These are phyloP conservation scores for Xylocampa areola DNA, from an alignment of 2,888 invertebrate species.

Conservation along the genomic window DNA sequence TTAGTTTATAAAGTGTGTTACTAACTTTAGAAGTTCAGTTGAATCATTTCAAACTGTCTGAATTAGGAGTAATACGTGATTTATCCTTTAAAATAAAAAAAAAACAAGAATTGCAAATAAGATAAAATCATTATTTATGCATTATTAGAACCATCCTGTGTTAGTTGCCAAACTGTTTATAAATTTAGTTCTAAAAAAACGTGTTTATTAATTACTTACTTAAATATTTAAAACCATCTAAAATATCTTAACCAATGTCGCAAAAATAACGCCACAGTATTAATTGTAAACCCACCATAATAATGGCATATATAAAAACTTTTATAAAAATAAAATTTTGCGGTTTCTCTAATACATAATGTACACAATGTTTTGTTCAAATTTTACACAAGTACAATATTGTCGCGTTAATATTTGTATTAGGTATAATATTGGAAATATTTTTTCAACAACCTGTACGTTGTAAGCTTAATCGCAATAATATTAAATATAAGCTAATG, in stretches of 20 bases:
- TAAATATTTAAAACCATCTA: background rate
- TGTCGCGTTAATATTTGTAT: background rate
- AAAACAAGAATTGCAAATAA: no score
- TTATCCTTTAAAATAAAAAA: background rate
- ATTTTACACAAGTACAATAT: background rate
- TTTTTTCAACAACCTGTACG: slow-evolving; percentile 4
- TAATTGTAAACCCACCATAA: slow-evolving; percentile 33
- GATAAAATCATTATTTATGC: no score
- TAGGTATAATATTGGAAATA: background rate
- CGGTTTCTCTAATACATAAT: no score
- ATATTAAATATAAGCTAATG: slow-evolving; percentile 1
- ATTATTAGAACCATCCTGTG: background rate
- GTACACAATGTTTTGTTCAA: background rate
- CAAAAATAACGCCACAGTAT: slow-evolving; percentile 27
- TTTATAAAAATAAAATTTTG: no score
- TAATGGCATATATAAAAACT: slow-evolving; percentile 4
- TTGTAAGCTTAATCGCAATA: slow-evolving; percentile 7
- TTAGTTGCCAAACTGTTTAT: background rate
- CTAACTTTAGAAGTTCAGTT: no score
- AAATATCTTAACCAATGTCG: slow-evolving; percentile 1
- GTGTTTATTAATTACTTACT: no score
- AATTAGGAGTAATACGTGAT: no score
- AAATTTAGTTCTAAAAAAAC: background rate
- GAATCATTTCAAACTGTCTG: no score
- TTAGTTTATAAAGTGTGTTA: no score